A percentile compares a stretch with the other conserved stretches of the same genome.
Conservation (phyloP, 2,888 invertebrate species). For the Hymenopus coronatus region DNA sequence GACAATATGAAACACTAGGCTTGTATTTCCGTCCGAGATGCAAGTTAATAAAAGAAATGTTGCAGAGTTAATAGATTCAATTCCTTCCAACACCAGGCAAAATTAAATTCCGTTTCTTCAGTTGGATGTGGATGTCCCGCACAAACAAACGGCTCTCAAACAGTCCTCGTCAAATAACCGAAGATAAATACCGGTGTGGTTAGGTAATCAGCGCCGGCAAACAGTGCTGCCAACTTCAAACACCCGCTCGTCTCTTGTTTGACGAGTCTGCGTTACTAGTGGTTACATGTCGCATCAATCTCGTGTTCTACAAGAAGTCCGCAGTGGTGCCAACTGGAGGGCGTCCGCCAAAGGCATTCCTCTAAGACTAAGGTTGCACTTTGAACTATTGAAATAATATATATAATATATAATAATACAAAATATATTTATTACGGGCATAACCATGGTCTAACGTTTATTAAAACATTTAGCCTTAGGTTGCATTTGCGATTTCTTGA, state of each 20-base stretch:
- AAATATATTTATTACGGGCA: no score
- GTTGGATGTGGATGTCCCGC: neutral
- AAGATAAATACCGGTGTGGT: conserved; percentile 7
- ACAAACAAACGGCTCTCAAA: neutral
- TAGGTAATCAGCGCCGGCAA: neutral
- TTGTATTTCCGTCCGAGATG: neutral
- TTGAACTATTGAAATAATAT: no score
- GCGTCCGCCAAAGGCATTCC: no score
- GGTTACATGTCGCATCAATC: neutral
- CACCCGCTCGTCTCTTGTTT: neutral
- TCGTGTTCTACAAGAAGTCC: neutral
- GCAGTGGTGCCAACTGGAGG: neutral
- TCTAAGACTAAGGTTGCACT: no score
- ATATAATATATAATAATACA: no score
- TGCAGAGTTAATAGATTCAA: neutral
- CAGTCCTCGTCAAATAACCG: conserved; percentile 2
- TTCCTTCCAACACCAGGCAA: neutral
- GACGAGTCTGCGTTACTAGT: neutral
- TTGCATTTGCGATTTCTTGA: no score
- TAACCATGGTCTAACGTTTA: no score
- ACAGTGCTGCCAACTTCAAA: neutral
- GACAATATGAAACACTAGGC: neutral
- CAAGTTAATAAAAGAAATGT: neutral
- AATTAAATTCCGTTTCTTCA: neutral
- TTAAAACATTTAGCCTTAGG: no score